Evolutionary conservation across 1,140 invertebrate species (phyloP).

Genomic region (Chironomus tepperi): DNA sequence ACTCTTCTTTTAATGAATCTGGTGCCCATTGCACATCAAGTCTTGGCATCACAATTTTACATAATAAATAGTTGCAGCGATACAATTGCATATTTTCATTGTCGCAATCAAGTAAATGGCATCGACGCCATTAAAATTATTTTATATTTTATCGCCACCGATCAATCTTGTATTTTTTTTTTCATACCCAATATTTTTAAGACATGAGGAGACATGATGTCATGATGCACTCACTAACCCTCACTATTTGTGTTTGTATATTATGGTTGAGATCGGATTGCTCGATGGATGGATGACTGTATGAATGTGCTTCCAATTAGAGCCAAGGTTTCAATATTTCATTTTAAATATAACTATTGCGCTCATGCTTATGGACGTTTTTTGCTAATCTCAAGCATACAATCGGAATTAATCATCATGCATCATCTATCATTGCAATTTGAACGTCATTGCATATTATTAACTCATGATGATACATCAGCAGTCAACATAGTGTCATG

Average conservation of each 20-base stretch:
- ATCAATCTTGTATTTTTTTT: background rate
- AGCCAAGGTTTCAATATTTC: constrained; percentile 6
- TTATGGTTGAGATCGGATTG: background rate
- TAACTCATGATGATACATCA: too few species aligned
- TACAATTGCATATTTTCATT: background rate
- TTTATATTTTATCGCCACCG: constrained; percentile 8
- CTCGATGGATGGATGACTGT: background rate
- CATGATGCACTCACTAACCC: constrained; percentile 1
- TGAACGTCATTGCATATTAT: background rate
- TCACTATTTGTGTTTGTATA: background rate
- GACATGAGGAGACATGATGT: background rate
- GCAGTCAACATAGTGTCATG: too few species aligned
- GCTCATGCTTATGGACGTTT: background rate
- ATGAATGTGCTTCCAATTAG: constrained; percentile 10
- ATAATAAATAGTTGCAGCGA: background rate
- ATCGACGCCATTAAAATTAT: constrained; percentile 7
- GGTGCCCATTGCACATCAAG: background rate
- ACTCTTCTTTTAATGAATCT: background rate
- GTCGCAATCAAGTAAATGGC: background rate
- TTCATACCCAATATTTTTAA: background rate
- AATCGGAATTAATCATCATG: background rate
- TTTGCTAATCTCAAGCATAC: background rate
- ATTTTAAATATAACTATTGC: background rate
- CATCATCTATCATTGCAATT: background rate
- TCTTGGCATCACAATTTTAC: background rate